Evolutionary conservation across 2,113 vertebrate genomes (phyloP), one percentile per base, ranked within the genome.

Genomic region (Saccopteryx bilineata): DNA sequence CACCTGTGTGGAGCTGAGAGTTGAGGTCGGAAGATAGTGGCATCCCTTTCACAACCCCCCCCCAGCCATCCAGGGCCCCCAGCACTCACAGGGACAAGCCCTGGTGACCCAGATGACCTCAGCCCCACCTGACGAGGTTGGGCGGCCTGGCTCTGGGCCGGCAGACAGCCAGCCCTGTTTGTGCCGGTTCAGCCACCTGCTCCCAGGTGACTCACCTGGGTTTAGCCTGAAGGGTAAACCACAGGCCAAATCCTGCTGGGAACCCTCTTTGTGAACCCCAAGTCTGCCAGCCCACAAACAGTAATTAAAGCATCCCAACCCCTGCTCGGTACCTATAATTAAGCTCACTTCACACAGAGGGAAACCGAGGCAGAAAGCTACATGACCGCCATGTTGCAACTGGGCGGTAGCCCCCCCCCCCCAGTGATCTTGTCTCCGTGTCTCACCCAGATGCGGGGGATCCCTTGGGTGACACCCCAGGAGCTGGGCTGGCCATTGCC

Each of bases 401-500:
- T 39, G 39, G 48, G 46, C 17, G 3, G 3, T 39, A n/a, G n/a
- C 39, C 39, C 39, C 39, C 39, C 39, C 1, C 0, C 24, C 50
- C 23, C 0, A 1, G 58, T 0, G 10, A 28, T 19, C 58, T 28
- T 21, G n/a, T 4, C 58, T 63, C n/a, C 0, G 18, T 0, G 7
- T 24, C 66, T 54, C 54, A 11, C 39, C 56, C 33, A 12, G 63
- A 50, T 26, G 19, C 60, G 7, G 52, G 74, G 58, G 2, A 39
- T 24, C 14, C 31, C 60, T 14, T 4, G 39, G 69, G 9, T n/a
- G 68, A 58, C 26, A 58, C 21, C 46, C 28, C 6, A 46, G 33
- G 1, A 24, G 7, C 66, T 18, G n/a, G 66, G 71, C 14, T 61
- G 6, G 14, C 4, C 4, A 3, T 5, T 19, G 6, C 10, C 19